Evolutionary conservation across 2,888 invertebrate species (phyloP), one percentile per base, ranked within the genome.

Genomic region (Chromoteleia sp.): DNA sequence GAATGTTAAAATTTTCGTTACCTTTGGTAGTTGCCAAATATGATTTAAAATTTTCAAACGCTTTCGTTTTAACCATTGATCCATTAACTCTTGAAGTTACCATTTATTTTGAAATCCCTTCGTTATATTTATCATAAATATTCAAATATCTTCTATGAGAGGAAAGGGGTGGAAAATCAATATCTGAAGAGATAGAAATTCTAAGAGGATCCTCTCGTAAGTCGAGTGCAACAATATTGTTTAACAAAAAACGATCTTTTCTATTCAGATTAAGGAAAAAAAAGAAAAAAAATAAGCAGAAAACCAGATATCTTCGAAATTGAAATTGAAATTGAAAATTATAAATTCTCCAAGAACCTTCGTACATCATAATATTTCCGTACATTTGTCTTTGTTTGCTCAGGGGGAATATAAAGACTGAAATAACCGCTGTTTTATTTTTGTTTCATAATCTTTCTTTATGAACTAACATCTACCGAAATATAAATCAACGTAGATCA

Each of bases 141-240:
- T n/a, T 19, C 39, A 10, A 33, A 33, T 33, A 17, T 21, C 12
- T 6, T 36, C 5, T 7, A 17, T 8, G n/a, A n/a, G n/a, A n/a
- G n/a, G n/a, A n/a, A n/a, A n/a, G n/a, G n/a, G 10, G n/a, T 3
- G 25, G 15, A 21, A 58, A 61, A 61, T 45, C 59, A 45, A 61
- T 61, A 61, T 15, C 43, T 30, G n/a, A 17, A 30, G 30, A 12
- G 41, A 21, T 25, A 25, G 36, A 19, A 56, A 12, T 19, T 36
- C 17, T 14, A 52, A 56, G 59, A 59, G 41, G 25, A 59, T 39
- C n/a, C n/a, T 14, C 41, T 21, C 3, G 29, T 14, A 41, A 59
- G 21, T 59, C 59, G 8, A 41, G 25, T 41, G 19, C 59, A 10
- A 21, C 12, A 25, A 41, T 41, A 59, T 59, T 39, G 41, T 41